Evolutionary conservation across 2,797 vertebrate genomes (phyloP).

Genomic region (Psittacula echo): DNA sequence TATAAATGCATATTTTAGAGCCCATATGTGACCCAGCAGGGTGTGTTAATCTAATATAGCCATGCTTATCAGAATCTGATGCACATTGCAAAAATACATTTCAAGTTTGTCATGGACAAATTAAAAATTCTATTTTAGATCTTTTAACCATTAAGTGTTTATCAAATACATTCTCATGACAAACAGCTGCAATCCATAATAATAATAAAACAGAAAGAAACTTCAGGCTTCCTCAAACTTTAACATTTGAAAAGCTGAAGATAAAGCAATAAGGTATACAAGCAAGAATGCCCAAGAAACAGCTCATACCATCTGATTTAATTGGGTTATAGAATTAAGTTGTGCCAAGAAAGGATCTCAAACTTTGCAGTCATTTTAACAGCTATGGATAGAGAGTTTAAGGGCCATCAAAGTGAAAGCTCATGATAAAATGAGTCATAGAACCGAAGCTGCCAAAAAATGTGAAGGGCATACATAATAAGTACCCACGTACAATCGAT

Average conservation of each 20-base stretch:
- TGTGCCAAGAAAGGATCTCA: conserved; percentile 21
- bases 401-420: conserved; percentile 63
- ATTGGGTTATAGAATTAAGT: conserved; percentile 59
- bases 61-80: not conserved
- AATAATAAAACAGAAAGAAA: not conserved
- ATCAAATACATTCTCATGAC: not conserved
- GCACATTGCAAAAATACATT: not conserved
- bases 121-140: not conserved
- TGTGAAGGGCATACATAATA: conserved; percentile 22
- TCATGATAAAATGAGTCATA: conserved; percentile 57
- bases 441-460: conserved; percentile 26
- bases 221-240: not conserved
- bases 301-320: conserved; percentile 46
- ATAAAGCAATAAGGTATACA: not conserved
- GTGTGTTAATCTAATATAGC: not conserved
- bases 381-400: conserved; percentile 53
- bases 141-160: not conserved
- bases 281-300: not conserved
- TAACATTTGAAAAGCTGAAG: not conserved
- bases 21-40: not conserved
- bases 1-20: not conserved
- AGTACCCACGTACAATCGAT: not conserved
- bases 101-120: not conserved
- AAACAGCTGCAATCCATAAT: not conserved
- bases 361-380: conserved; percentile 55